Base-by-base conservation (phyloP, 2,888 invertebrate genomes). In the Lepas anatifera region DNA sequence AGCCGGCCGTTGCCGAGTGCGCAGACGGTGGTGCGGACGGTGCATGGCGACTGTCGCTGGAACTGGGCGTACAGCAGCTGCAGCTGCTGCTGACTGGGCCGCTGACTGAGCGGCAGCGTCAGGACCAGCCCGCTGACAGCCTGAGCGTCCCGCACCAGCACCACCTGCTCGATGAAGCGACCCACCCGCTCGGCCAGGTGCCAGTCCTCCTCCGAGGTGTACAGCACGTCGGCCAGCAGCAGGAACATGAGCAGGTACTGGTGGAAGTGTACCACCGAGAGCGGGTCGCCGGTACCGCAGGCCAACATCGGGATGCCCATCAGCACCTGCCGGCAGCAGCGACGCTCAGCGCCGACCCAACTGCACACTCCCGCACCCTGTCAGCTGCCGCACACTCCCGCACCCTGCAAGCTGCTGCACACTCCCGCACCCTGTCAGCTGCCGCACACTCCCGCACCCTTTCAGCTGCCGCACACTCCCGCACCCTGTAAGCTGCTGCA, bases 261-360 rank as follows among this genome's bases (percentile, higher is more conserved):
- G 25, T 39, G 37, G 64, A 64, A 64, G 37, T 39, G 64, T 11
- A 64, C 64, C n/a, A 39, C 39, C 11, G 64, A 6, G 37, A 64
- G 39, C 37, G 64, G 64, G 39, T 64, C 37, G 0, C 64, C 25
- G 0, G 39, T 39, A 39, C 64, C 64, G 39, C 64, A 64, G 10
- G 64, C 64, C 39, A 39, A 39, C 37, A 64, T 64, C n/a, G 39
- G 64, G 37, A 64, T 58, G 6, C 58, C 58, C 58, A 58, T 58
- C 58, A 58, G 58, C 32, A 58, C 58, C 32, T 41, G 41, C 2
- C 32, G 10, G 41, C 2, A 16, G 41, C 41, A 41, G 41, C 41
- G 41, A 41, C 41, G 41, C n/a, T n/a, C n/a, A n/a, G n/a, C n/a
- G n/a, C n/a, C n/a, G n/a, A n/a, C n/a, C n/a, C n/a, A n/a, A n/a